Evolutionary conservation across 2,797 vertebrate species (phyloP).

Genomic region (Hafferia zeledoni): DNA sequence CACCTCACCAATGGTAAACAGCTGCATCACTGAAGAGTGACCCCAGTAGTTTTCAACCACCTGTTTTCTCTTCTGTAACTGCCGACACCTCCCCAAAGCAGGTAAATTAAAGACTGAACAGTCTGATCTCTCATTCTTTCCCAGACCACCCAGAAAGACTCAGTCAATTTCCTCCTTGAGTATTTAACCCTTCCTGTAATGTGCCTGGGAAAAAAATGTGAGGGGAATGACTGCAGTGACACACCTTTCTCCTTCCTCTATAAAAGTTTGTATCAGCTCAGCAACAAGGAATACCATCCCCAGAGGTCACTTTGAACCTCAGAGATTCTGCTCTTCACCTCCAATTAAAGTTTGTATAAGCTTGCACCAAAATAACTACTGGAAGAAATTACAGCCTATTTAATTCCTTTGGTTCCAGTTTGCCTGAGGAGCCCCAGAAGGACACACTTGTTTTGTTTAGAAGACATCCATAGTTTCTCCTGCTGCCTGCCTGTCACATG

Average conservation of each 20-base stretch:
- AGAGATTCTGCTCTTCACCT: background rate
- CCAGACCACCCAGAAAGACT: conserved; percentile 56
- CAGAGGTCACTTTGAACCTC: conserved; percentile 7
- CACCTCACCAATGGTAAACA: background rate
- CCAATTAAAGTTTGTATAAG: background rate
- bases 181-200: conserved; percentile 45
- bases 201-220: rapidly evolving
- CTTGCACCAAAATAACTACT: background rate
- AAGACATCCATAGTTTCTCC: background rate
- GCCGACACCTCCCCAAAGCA: conserved; percentile 17
- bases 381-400: background rate
- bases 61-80: conserved; percentile 8
- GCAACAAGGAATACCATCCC: background rate
- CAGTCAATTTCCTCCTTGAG: background rate
- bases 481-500: background rate
- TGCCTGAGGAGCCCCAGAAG: background rate
- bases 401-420: conserved; percentile 10
- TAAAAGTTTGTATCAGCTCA: background rate
- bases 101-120: conserved; percentile 54
- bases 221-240: background rate
- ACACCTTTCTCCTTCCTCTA: background rate
- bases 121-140: conserved; percentile 30
- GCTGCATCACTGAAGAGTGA: background rate
- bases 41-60: background rate
- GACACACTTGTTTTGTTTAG: background rate